A percentile compares a stretch with the other conserved stretches of the same genome.
Conservation (phyloP, 64 coral and sea anemone genomes). For the Montipora foliosa region DNA sequence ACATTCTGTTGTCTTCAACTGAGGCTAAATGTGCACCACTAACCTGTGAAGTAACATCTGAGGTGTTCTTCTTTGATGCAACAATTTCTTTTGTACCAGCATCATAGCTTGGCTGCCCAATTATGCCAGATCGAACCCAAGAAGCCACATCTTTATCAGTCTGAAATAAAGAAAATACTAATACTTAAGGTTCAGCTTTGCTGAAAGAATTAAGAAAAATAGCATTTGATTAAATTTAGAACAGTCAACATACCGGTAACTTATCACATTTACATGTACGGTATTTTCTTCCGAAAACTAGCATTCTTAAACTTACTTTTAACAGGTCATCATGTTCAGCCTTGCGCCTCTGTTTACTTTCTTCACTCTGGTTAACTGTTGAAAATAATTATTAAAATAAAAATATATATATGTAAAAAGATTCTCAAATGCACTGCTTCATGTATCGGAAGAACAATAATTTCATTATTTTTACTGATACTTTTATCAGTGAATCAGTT, state of each 20-base stretch:
- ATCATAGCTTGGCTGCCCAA: conserved; percentile 83
- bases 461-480: background rate
- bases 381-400: background rate
- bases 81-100: conserved; percentile 78
- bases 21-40: background rate
- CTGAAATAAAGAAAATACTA: conserved; percentile 50
- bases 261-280: no score
- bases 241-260: no score
- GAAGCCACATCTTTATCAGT: conserved; percentile 76
- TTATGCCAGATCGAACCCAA: conserved; percentile 73
- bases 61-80: conserved; percentile 72
- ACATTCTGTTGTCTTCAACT: no score
- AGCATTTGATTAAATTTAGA: background rate
- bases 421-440: no score
- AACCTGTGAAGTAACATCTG: conserved; percentile 86
- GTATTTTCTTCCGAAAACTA: background rate
- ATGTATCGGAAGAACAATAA: background rate
- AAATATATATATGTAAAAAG: no score
- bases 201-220: background rate
- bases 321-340: conserved; percentile 77
- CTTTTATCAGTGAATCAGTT: no score
- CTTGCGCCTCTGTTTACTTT: conserved; percentile 22
- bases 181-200: background rate
- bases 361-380: conserved; percentile 72
- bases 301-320: conserved; percentile 32